Percentiles rank a stretch among this genome's conserved stretches.
phyloP scores from a whole-genome alignment of 2,113 vertebrate genomes.

The Strix uralensis region DNA sequence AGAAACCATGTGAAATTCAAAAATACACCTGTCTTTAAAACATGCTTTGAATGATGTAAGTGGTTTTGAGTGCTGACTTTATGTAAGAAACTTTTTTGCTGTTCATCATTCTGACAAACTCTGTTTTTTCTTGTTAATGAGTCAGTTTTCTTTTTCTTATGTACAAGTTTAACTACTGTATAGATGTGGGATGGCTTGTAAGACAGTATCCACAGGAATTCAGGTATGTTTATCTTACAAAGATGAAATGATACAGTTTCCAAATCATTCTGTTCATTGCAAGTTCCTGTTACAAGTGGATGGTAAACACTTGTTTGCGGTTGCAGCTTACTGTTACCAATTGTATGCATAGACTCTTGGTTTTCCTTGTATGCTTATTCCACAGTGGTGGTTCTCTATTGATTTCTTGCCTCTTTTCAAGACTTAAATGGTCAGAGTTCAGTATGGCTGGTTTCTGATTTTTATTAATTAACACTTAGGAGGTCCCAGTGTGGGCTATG shows the following conservation, averaged over 20 bases:
- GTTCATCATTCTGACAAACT: background rate
- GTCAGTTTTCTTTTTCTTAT: background rate
- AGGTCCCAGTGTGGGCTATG: background rate
- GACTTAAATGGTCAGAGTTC: background rate
- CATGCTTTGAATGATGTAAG: background rate
- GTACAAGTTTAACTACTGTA: slow-evolving; percentile 95
- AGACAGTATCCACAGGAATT: slow-evolving; percentile 90
- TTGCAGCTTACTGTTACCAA: background rate
- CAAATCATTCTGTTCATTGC: background rate
- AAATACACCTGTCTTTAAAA: background rate
- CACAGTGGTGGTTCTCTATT: background rate
- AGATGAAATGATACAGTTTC: background rate
- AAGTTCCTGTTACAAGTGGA: background rate
- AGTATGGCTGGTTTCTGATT: background rate
- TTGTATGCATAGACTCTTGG: background rate
- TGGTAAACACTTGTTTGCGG: background rate
- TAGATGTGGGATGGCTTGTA: slow-evolving; percentile 92
- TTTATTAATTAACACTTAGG: background rate
- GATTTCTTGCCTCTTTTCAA: background rate
- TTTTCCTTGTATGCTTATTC: background rate
- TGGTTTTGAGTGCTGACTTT: background rate
- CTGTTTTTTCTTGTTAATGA: background rate
- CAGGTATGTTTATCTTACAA: slow-evolving; percentile 73
- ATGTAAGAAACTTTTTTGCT: background rate
- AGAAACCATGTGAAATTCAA: background rate